Evolutionary conservation across 1,140 invertebrate species (phyloP).

Genomic region (Galleria mellonella): DNA sequence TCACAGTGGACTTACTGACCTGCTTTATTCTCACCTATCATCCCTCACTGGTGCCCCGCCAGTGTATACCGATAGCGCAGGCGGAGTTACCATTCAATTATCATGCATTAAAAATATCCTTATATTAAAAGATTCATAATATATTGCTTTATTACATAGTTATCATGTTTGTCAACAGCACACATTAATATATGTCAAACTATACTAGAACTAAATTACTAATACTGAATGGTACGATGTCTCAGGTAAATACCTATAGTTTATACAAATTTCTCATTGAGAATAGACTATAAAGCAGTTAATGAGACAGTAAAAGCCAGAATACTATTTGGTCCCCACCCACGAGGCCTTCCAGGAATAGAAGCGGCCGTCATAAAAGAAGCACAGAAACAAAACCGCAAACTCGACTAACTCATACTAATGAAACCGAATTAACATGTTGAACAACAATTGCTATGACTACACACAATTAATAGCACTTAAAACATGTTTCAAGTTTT

Average conservation of each 20-base stretch:
- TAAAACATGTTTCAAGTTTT: neutral
- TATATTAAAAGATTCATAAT: too few relatives aligned
- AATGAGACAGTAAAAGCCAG: slow-evolving; percentile 29
- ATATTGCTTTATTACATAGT: too few relatives aligned
- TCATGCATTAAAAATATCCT: too few relatives aligned
- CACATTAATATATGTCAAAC: too few relatives aligned
- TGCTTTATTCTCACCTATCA: too few relatives aligned
- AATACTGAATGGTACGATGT: neutral
- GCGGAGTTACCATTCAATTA: too few relatives aligned
- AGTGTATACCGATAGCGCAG: too few relatives aligned
- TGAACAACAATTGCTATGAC: slow-evolving; percentile 36
- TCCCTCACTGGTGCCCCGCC: too few relatives aligned
- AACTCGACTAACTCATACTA: slow-evolving; percentile 34
- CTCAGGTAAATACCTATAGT: slow-evolving; percentile 13
- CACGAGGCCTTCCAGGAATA: slow-evolving; percentile 41
- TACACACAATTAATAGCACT: slow-evolving; percentile 14
- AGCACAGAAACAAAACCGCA: slow-evolving; percentile 33
- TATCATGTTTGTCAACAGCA: too few relatives aligned
- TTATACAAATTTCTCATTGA: slow-evolving; percentile 15
- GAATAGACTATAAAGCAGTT: slow-evolving; percentile 29
- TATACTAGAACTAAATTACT: neutral
- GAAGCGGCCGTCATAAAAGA: slow-evolving; percentile 34
- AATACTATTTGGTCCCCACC: slow-evolving; percentile 29
- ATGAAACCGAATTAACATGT: slow-evolving; percentile 43
- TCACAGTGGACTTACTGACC: too few relatives aligned